These are phyloP conservation scores for Menidia menidia DNA, from an alignment of 2,797 vertebrate species.

Conservation along the genomic window DNA sequence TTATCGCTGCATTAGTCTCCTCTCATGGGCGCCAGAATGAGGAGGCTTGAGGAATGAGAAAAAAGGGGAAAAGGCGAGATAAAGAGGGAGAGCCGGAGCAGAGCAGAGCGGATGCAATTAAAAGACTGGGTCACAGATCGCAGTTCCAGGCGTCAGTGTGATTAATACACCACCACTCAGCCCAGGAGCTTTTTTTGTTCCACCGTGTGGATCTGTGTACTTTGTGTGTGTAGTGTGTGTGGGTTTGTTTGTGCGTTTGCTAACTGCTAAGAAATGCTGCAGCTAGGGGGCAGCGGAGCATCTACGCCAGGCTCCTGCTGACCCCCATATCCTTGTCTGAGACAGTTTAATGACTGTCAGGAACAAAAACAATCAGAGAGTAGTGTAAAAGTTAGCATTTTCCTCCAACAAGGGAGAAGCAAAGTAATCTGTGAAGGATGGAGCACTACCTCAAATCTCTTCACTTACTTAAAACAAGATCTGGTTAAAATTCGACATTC, in stretches of 20 bases:
- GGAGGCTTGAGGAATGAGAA: conserved; percentile 68
- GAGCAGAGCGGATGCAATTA: conserved; percentile 84
- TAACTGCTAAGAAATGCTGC: conserved; percentile 25
- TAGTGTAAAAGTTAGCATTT: background rate
- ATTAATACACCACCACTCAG: conserved; percentile 78
- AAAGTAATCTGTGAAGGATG: background rate
- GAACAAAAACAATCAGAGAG: background rate
- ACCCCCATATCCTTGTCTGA: background rate
- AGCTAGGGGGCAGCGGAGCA: conserved; percentile 64
- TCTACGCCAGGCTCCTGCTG: conserved; percentile 10
- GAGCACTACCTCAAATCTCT: background rate
- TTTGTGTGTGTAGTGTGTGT: conserved; percentile 16
- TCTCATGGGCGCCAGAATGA: conserved; percentile 60
- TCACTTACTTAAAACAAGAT: background rate
- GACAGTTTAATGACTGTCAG: conserved; percentile 2
- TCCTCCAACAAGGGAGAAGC: background rate
- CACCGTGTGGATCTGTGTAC: conserved; percentile 25
- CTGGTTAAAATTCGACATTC: conserved; percentile 6
- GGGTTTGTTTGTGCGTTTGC: conserved; percentile 45
- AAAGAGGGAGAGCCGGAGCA: conserved; percentile 74
- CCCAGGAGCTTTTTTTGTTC: conserved; percentile 66
- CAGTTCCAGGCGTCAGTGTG: conserved; percentile 73
- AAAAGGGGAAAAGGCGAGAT: conserved; percentile 67
- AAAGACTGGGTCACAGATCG: conserved; percentile 83
- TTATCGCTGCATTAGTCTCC: conserved; percentile 73